Evolutionary conservation across 2,113 vertebrate genomes (phyloP).

Genomic region (Eurypyga helias): DNA sequence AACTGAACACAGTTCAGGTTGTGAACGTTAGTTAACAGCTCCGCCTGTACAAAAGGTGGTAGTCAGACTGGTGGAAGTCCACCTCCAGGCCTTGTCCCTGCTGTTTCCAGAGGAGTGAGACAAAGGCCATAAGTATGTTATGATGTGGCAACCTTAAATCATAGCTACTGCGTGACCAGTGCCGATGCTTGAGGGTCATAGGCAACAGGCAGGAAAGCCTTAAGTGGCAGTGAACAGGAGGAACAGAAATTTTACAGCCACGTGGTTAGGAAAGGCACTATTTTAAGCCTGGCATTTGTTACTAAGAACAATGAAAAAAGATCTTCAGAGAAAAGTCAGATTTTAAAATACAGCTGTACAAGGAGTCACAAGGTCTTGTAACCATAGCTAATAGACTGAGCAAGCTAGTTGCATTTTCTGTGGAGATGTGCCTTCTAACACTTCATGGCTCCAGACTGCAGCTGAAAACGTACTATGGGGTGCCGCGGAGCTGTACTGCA

Average conservation of each 20-base stretch:
- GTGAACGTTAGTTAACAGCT: background rate
- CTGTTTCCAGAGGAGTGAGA: background rate
- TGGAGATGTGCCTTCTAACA: background rate
- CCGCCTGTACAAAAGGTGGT: background rate
- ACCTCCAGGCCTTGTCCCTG: background rate
- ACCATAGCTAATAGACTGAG: background rate
- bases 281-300: background rate
- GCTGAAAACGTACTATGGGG: background rate
- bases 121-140: background rate
- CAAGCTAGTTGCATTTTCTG: background rate
- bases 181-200: background rate
- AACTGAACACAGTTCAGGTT: background rate
- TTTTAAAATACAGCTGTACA: background rate
- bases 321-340: background rate
- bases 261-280: background rate
- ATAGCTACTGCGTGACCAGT: background rate
- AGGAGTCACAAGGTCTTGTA: background rate
- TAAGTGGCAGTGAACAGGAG: background rate
- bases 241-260: background rate
- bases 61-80: background rate
- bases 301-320: background rate
- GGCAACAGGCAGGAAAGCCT: background rate
- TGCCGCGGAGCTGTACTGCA: background rate
- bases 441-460: background rate
- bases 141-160: background rate